Evolutionary conservation across 64 coral and sea anemone species (phyloP).

Genomic region (Porites australiensis): DNA sequence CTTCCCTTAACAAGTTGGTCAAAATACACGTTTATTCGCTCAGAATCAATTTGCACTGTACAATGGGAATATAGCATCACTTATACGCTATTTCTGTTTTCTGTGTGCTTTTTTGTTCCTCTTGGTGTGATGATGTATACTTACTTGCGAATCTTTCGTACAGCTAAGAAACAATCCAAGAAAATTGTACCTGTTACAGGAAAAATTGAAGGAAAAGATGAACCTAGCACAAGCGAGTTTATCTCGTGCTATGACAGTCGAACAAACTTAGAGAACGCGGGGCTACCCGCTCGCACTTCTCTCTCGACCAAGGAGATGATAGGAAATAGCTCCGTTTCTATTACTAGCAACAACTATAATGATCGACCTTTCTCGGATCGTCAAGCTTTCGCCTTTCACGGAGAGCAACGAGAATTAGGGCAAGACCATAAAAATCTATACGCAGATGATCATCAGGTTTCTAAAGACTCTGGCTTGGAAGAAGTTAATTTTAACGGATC

Average conservation of each 20-base stretch:
- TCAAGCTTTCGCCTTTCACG: neutral
- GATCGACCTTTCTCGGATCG: neutral
- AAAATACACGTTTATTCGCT: conserved; percentile 71
- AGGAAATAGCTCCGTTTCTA: neutral
- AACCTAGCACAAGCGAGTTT: neutral
- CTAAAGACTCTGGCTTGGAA: conserved; percentile 11
- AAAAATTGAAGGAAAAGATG: neutral
- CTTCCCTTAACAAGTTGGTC: conserved; percentile 83
- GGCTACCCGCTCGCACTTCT: neutral
- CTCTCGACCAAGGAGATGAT: conserved; percentile 10
- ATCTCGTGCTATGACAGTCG: neutral
- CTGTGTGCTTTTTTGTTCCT: conserved; percentile 85
- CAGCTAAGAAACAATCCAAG: conserved; percentile 75
- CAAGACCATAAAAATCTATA: neutral
- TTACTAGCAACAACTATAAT: neutral
- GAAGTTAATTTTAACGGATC: neutral
- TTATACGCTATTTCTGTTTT: conserved; percentile 83
- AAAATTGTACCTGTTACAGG: conserved; percentile 75
- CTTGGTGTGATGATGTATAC: conserved; percentile 67
- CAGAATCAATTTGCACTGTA: conserved; percentile 93
- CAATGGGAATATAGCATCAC: conserved; percentile 74
- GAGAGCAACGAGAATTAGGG: neutral
- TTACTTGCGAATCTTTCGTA: conserved; percentile 76
- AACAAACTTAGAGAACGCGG: neutral
- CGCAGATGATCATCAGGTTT: neutral